These are phyloP conservation scores for Rhopalosiphum maidis DNA, from an alignment of 1,140 invertebrate genomes.

Conservation along the genomic window DNA sequence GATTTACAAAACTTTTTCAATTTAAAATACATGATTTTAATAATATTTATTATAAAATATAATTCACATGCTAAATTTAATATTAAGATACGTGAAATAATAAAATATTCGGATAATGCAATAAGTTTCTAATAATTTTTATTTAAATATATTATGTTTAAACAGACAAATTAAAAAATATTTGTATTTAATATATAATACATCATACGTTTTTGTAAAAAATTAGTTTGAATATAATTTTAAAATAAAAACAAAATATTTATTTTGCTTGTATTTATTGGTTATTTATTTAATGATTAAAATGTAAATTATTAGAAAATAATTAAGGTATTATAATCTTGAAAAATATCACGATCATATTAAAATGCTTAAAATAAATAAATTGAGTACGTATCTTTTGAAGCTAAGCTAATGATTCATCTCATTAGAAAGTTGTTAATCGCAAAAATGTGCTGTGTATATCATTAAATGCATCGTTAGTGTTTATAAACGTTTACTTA, in stretches of 20 bases:
- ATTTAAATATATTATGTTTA: not conserved
- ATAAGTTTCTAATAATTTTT: not conserved
- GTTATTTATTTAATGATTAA: not conserved
- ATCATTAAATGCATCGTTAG: not conserved
- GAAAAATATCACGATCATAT: not conserved
- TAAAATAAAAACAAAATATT: not conserved
- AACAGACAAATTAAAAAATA: not conserved
- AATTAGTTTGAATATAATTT: not conserved
- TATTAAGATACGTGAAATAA: not conserved
- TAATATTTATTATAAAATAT: not conserved
- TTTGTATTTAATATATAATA: too few species aligned
- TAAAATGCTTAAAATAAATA: not conserved
- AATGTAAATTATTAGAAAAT: not conserved
- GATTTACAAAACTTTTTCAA: not conserved
- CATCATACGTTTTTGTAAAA: not conserved
- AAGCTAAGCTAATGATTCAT: conserved; percentile 39
- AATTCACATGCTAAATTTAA: not conserved
- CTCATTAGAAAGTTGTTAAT: conserved; percentile 16
- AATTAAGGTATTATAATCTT: not conserved
- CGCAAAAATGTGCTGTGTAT: not conserved
- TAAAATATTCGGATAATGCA: not conserved
- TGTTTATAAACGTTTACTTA: not conserved
- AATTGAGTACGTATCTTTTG: not conserved
- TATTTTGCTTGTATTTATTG: not conserved
- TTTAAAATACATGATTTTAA: not conserved